Evolutionary conservation across 2,888 invertebrate genomes (phyloP).

Genomic region (Entomobrya multifasciata): DNA sequence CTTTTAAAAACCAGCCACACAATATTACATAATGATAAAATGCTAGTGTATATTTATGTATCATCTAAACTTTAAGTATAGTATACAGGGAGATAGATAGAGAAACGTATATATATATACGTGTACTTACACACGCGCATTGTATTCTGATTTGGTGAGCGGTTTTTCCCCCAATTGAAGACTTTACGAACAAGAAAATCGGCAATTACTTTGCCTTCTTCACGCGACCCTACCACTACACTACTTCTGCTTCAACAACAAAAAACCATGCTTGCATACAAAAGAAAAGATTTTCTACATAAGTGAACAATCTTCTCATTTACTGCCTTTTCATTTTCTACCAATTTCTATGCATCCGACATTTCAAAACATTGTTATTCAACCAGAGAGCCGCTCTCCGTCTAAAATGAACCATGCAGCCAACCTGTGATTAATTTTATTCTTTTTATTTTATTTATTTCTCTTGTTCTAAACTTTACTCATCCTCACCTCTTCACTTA

Average conservation of each 20-base stretch:
- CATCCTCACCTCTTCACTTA: not conserved
- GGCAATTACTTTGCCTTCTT: constrained; percentile 72
- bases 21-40: constrained; percentile 14
- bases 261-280: constrained; percentile 67
- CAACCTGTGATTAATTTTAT: constrained; percentile 42
- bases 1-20: constrained; percentile 19
- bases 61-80: not conserved
- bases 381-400: constrained; percentile 37
- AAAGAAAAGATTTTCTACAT: constrained; percentile 68
- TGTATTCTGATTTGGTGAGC: constrained; percentile 56
- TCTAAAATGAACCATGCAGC: constrained; percentile 37
- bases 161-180: constrained; percentile 72
- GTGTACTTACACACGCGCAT: constrained; percentile 64
- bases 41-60: not conserved
- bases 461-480: not conserved
- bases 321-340: constrained; percentile 62
- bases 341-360: constrained; percentile 48
- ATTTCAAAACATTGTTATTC: constrained; percentile 52
- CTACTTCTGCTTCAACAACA: not conserved
- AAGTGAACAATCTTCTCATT: constrained; percentile 72
- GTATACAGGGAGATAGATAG: not conserved
- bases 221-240: constrained; percentile 62
- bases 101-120: not conserved
- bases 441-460: not conserved
- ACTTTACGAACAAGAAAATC: constrained; percentile 70